Evolutionary conservation across 2,888 invertebrate species (phyloP).

Genomic region (Sminthurinus aureus): DNA sequence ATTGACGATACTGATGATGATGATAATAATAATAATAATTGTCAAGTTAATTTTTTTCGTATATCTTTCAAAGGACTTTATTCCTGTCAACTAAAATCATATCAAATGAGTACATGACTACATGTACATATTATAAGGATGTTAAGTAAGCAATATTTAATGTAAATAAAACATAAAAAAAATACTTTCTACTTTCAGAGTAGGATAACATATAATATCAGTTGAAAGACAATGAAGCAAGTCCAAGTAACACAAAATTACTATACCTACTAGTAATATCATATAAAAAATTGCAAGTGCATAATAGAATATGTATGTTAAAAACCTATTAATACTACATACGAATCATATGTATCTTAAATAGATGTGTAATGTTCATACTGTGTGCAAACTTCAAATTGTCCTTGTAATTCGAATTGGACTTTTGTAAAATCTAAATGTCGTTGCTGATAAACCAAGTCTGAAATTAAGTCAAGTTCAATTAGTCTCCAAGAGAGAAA

Average conservation of each 20-base stretch:
- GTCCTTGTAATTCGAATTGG: not conserved
- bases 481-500: not conserved
- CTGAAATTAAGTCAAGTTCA: not conserved
- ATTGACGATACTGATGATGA: too few species aligned
- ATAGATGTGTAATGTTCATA: not conserved
- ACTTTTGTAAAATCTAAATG: too few species aligned
- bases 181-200: too few species aligned
- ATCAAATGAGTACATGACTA: too few species aligned
- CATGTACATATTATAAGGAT: too few species aligned
- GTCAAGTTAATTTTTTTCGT: too few species aligned
- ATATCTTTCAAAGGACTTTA: too few species aligned
- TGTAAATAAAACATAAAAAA: too few species aligned
- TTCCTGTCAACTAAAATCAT: too few species aligned
- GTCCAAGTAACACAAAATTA: not conserved
- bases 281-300: not conserved
- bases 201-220: too few species aligned
- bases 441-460: not conserved
- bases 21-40: too few species aligned
- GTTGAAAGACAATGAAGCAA: not conserved
- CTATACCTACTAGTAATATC: not conserved
- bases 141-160: too few species aligned
- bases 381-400: not conserved
- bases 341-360: not conserved
- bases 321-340: not conserved
- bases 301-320: not conserved